These are phyloP conservation scores for Heliopora coerulea DNA, from an alignment of 92 coral and sea anemone genomes.

Conservation along the genomic window DNA sequence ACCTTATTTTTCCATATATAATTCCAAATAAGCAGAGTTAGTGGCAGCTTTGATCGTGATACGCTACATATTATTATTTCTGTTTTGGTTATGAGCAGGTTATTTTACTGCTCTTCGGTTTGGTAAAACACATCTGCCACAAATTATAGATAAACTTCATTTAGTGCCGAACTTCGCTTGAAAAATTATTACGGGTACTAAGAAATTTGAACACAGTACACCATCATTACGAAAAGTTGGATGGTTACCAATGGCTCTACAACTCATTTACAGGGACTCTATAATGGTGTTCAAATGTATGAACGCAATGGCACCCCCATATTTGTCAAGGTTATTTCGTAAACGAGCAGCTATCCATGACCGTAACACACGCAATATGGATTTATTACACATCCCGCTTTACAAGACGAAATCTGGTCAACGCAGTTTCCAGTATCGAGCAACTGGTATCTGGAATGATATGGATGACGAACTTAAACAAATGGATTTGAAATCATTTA, in stretches of 20 bases:
- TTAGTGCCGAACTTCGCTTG: not conserved
- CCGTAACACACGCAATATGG: conserved; percentile 27
- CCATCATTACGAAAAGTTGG: conserved; percentile 3
- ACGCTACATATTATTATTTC: no score
- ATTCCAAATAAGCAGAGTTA: no score
- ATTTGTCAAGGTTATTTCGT: not conserved
- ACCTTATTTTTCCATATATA: no score
- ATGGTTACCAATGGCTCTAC: not conserved
- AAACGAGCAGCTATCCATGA: conserved; percentile 12
- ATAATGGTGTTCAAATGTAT: conserved; percentile 6
- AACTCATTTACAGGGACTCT: not conserved
- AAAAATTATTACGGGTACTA: conserved; percentile 5
- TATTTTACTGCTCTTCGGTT: no score
- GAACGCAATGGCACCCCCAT: conserved; percentile 9
- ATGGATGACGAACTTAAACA: conserved; percentile 6
- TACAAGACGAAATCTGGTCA: conserved; percentile 23
- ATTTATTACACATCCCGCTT: conserved; percentile 32
- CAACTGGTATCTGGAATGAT: conserved; percentile 24
- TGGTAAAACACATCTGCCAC: no score
- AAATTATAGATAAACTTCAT: no score
- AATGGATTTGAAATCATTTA: conserved; percentile 13
- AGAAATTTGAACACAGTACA: conserved; percentile 5
- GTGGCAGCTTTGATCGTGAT: no score
- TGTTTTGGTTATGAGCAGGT: no score
- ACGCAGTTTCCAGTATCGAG: conserved; percentile 24